Percentiles rank a stretch among this genome's conserved stretches.
Evolutionary conservation across 2,888 invertebrate genomes (phyloP).

Genomic region (Polyommatus iphigenia): DNA sequence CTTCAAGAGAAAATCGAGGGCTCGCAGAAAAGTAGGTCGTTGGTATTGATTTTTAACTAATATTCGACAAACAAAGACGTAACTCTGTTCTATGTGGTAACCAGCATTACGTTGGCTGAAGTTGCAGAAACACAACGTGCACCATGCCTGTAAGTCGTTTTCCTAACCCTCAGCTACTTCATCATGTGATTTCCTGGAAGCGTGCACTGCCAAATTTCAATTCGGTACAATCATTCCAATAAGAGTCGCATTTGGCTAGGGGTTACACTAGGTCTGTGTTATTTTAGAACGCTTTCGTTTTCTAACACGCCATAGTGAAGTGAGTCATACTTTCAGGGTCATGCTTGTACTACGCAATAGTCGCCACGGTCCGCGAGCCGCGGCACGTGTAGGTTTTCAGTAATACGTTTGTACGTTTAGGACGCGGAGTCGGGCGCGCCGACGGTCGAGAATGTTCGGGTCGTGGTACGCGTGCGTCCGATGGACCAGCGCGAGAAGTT

Average conservation of each 20-base stretch:
- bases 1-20: constrained; percentile 44
- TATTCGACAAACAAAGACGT: constrained; percentile 61
- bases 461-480: constrained; percentile 96
- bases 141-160: constrained; percentile 71
- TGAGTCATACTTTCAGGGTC: constrained; percentile 58
- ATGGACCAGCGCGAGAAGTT: constrained; percentile 91
- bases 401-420: constrained; percentile 51
- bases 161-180: constrained; percentile 40
- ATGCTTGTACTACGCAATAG: constrained; percentile 50
- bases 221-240: constrained; percentile 40
- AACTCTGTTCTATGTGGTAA: constrained; percentile 49
- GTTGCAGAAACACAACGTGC: constrained; percentile 48
- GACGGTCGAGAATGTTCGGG: constrained; percentile 95
- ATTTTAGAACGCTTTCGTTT: constrained; percentile 9
- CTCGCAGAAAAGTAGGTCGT: constrained; percentile 67
- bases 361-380: constrained; percentile 42
- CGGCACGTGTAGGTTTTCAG: constrained; percentile 37
- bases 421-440: constrained; percentile 76
- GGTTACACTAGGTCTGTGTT: constrained; percentile 19
- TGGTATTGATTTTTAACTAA: constrained; percentile 69
- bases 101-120: constrained; percentile 51
- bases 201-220: constrained; percentile 46
- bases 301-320: constrained; percentile 34
- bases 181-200: constrained; percentile 61
- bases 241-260: constrained; percentile 38